These are phyloP conservation scores for Passer domesticus DNA, from an alignment of 2,113 vertebrate species.

Conservation along the genomic window DNA sequence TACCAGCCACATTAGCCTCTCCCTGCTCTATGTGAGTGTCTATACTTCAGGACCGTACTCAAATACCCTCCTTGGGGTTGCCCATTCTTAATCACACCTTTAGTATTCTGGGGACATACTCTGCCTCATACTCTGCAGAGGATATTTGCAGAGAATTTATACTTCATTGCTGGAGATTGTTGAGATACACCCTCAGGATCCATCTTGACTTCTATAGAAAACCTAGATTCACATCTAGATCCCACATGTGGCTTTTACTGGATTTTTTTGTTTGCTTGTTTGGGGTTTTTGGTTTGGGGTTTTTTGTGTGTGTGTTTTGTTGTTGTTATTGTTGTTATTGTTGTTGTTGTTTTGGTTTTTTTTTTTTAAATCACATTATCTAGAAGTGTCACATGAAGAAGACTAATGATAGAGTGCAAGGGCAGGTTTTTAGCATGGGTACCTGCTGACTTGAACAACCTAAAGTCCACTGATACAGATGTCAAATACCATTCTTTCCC, in stretches of 20 bases:
- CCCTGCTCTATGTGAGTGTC: neutral
- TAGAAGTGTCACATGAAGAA: neutral
- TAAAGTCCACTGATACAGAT: neutral
- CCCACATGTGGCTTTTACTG: neutral
- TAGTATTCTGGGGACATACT: neutral
- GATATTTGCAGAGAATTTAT: neutral
- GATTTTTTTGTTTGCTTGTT: no score
- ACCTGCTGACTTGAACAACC: neutral
- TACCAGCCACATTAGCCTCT: neutral
- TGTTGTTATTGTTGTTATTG: neutral
- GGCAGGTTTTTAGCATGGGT: neutral
- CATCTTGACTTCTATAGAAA: neutral
- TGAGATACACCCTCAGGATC: neutral
- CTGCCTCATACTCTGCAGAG: neutral
- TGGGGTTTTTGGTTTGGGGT: neutral
- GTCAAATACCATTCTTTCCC: neutral
- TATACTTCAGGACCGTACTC: neutral
- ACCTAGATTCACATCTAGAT: neutral
- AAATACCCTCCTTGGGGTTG: neutral
- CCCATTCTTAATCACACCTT: neutral
- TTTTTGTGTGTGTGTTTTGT: neutral
- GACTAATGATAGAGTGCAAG: accelerated
- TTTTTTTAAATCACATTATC: neutral
- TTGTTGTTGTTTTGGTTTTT: neutral
- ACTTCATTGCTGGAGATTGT: neutral